Conservation (phyloP, 2,888 invertebrate genomes). For the Antheraea yamamai region DNA sequence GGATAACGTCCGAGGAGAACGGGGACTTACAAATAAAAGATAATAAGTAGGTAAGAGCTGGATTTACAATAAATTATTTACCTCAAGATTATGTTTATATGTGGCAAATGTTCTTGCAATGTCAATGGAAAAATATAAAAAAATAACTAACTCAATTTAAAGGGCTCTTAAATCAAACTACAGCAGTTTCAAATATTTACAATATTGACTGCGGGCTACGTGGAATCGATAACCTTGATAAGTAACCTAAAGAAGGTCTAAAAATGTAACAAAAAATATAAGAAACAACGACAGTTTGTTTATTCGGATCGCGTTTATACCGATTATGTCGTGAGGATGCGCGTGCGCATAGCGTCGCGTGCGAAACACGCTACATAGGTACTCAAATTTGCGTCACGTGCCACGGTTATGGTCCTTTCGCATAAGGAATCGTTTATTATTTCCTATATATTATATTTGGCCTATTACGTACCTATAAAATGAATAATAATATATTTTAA, state of each 20-base stretch:
- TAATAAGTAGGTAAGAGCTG: too few relatives aligned
- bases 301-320: conserved; percentile 47
- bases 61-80: too few relatives aligned
- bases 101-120: neutral
- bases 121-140: neutral
- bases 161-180: too few relatives aligned
- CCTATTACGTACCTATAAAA: neutral
- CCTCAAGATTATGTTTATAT: too few relatives aligned
- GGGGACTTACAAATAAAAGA: too few relatives aligned
- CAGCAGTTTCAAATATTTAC: too few relatives aligned
- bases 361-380: conserved; percentile 30
- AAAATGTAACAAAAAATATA: conserved; percentile 37
- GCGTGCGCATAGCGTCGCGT: conserved; percentile 23
- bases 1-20: too few relatives aligned
- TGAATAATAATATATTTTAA: neutral
- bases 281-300: conserved; percentile 33
- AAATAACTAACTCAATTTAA: too few relatives aligned
- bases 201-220: too few relatives aligned
- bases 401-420: conserved; percentile 33
- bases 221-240: neutral
- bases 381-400: conserved; percentile 47
- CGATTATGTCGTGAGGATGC: conserved; percentile 46
- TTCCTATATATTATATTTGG: conserved; percentile 17
- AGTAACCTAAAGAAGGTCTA: conserved; percentile 26
- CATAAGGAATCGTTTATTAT: conserved; percentile 28